phyloP scores from a whole-genome alignment of 2,888 invertebrate species.

The Monopis laevigella region DNA sequence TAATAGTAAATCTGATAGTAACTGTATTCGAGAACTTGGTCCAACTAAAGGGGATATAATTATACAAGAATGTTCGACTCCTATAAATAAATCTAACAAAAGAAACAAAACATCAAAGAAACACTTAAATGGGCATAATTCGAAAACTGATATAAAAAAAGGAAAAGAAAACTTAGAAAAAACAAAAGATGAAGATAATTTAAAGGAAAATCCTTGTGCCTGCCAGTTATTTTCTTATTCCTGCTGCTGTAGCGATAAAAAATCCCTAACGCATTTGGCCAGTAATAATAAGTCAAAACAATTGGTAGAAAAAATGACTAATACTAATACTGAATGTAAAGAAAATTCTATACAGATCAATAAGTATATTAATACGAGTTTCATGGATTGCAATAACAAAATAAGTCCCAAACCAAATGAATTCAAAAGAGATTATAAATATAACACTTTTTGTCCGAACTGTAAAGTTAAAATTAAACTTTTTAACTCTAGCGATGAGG shows the following conservation, averaged over 20 bases:
- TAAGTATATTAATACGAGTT: not conserved
- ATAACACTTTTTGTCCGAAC: conserved; percentile 40
- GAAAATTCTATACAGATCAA: not conserved
- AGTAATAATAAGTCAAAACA: conserved; percentile 29
- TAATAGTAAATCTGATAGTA: too few species aligned
- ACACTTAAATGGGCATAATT: too few species aligned
- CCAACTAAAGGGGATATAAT: too few species aligned
- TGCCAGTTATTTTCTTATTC: conserved; percentile 49
- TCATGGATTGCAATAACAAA: not conserved
- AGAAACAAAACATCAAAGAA: too few species aligned
- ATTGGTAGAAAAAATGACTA: conserved; percentile 29
- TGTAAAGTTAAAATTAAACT: conserved; percentile 44
- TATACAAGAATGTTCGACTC: too few species aligned
- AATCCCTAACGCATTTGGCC: conserved; percentile 31
- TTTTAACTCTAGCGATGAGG: conserved; percentile 36
- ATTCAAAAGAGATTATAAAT: conserved; percentile 23
- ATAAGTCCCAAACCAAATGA: conserved; percentile 20
- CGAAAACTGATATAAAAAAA: too few species aligned
- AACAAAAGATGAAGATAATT: conserved; percentile 33
- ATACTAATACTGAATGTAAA: conserved; percentile 20
- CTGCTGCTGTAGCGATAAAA: conserved; percentile 38
- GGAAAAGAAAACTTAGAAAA: conserved; percentile 33
- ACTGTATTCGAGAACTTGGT: too few species aligned
- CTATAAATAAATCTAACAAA: too few species aligned
- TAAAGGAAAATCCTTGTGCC: conserved; percentile 40